Evolutionary conservation across 2,797 vertebrate genomes (phyloP), one percentile per base, ranked within the genome.

Genomic region (Tapirus indicus): DNA sequence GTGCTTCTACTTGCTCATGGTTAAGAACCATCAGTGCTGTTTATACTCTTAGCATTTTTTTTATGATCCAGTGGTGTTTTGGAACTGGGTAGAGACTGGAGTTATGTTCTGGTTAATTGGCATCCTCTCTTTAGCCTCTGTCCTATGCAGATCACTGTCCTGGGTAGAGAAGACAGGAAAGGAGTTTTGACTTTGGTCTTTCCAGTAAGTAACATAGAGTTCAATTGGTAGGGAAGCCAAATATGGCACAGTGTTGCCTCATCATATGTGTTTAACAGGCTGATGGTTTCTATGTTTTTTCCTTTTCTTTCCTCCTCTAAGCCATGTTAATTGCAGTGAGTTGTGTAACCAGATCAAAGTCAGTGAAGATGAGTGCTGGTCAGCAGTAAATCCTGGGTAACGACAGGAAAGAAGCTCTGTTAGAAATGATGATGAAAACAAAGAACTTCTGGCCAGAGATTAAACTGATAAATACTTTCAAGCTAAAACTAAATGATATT

Each of bases 121-220:
- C 80, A 21, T 58, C 54, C 10, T 92, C 32, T n/a, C 7, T 49
- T 75, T 52, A 47, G 23, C 60, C 44, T 6, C 3, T 69, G 23
- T 38, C 2, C 29, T 8, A 9, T 14, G 56, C 7, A 27, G 47
- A 44, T 54, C 72, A 52, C 25, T 38, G 32, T 21, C 5, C 60
- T 41, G 41, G 44, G 38, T 27, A 35, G 58, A 78, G 71, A 35
- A 29, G 66, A 69, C 9, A 21, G 44, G 44, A 54, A 52, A 80
- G 64, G 29, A 71, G 23, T 38, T 94, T 38, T 52, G 95, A 56
- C 41, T n/a, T 68, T 10, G 29, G 18, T 44, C 29, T 96, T 82
- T 66, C 18, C 16, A 44, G 44, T 20, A 64, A 89, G 27, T 62
- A 32, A 41, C 16, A 25, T 35, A 8, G 7, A 38, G 35, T 80